Conservation (phyloP, 2,113 vertebrate genomes). For the Ploceus nigricollis region DNA sequence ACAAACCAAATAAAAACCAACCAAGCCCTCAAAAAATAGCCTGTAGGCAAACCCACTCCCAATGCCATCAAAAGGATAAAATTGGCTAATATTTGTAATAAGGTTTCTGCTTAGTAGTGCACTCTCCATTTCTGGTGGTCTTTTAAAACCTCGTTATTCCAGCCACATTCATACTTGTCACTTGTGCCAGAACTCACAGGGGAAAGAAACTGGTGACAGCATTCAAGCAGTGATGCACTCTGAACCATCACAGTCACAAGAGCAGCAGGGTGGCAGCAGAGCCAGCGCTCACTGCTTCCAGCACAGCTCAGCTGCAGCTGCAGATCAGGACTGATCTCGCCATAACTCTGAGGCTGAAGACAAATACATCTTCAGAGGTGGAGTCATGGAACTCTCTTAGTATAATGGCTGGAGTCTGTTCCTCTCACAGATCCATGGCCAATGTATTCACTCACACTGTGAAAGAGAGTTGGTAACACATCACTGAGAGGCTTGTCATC, state of each 20-base stretch:
- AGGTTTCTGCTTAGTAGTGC: not conserved
- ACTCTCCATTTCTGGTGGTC: not conserved
- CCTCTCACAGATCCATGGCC: not conserved
- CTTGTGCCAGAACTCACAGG: not conserved
- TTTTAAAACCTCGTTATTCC: not conserved
- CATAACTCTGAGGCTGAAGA: fast-evolving
- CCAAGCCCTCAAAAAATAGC: not conserved
- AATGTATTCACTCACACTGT: not conserved
- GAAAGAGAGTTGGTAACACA: not conserved
- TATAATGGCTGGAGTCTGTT: not conserved
- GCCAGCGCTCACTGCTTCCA: not conserved
- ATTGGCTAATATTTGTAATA: not conserved
- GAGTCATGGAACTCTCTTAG: not conserved
- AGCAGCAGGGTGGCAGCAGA: not conserved
- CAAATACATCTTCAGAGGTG: not conserved
- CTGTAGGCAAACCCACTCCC: not conserved
- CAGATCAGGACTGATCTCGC: fast-evolving
- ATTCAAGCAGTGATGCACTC: fast-evolving
- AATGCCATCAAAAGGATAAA: not conserved
- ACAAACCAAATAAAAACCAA: not conserved
- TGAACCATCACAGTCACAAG: too few relatives aligned
- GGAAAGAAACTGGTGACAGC: not conserved
- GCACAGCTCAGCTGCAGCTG: not conserved
- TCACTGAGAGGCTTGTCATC: not conserved
- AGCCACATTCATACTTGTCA: not conserved